Percentiles rank a stretch among this genome's conserved stretches.
These are phyloP conservation scores for Platanista minor DNA, from an alignment of 2,113 vertebrate species.

Conservation along the genomic window DNA sequence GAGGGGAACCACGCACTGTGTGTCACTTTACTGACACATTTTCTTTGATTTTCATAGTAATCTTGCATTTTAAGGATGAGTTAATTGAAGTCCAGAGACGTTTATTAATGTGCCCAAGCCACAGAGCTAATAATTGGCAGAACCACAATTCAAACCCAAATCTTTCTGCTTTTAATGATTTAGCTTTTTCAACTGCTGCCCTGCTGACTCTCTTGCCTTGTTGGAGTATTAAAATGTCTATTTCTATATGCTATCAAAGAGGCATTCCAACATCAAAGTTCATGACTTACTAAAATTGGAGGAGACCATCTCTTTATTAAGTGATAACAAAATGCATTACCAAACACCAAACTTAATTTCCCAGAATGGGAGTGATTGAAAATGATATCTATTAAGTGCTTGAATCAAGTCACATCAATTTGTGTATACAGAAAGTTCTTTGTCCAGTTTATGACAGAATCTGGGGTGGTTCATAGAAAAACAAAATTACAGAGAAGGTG, in stretches of 20 bases:
- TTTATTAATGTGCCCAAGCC: neutral
- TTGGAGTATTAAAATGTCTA: neutral
- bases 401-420: neutral
- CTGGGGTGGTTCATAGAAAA: neutral
- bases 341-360: conserved; percentile 25
- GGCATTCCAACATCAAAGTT: neutral
- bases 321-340: conserved; percentile 6
- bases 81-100: neutral
- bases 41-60: neutral
- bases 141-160: neutral
- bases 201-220: neutral
- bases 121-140: neutral
- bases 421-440: neutral
- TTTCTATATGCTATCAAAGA: conserved; percentile 23
- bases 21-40: neutral
- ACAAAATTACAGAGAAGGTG: neutral
- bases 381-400: neutral
- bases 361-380: neutral
- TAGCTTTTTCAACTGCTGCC: neutral
- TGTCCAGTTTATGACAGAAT: neutral
- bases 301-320: neutral
- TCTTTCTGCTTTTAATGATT: neutral
- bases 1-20: neutral
- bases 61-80: neutral
- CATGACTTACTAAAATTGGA: neutral